A percentile compares a stretch with the other conserved stretches of the same genome.
phyloP scores from a whole-genome alignment of 1,140 invertebrate species.

The Caerostris extrusa region DNA sequence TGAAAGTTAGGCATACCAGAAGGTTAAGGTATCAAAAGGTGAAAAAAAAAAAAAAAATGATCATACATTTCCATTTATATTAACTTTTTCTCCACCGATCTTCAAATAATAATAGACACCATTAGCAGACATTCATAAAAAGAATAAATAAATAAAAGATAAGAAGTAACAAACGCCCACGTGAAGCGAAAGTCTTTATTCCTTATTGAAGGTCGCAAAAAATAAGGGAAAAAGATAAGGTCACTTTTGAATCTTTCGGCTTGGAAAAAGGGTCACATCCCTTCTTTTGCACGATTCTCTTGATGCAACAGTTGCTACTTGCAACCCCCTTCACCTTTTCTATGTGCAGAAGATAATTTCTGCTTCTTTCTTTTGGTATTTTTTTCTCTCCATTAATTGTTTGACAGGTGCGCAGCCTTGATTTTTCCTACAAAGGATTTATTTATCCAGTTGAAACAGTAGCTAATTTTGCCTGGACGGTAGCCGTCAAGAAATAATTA shows the following conservation, averaged over 20 bases:
- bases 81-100: constrained; percentile 36
- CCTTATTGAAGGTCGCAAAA: constrained; percentile 51
- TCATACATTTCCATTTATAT: constrained; percentile 69
- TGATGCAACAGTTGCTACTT: constrained; percentile 42
- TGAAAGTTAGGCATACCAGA: not conserved
- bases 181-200: constrained; percentile 37
- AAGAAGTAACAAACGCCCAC: constrained; percentile 63
- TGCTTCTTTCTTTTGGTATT: constrained; percentile 33
- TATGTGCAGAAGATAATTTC: constrained; percentile 15
- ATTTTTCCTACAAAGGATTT: constrained; percentile 24
- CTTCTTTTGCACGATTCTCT: constrained; percentile 27
- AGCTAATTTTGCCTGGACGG: constrained; percentile 57
- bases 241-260: not conserved
- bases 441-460: constrained; percentile 49
- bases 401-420: constrained; percentile 75
- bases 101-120: constrained; percentile 43
- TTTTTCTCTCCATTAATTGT: constrained; percentile 43
- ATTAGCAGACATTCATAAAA: constrained; percentile 19
- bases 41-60: constrained; percentile 12
- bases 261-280: constrained; percentile 31
- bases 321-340: not conserved
- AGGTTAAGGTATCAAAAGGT: constrained; percentile 22
- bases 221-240: constrained; percentile 64
- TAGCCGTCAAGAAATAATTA: constrained; percentile 47
- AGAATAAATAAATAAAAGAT: not conserved